Percentiles rank a stretch among this genome's conserved stretches.
phyloP scores from a whole-genome alignment of 1,140 invertebrate species.

The Drosophila sechellia region DNA sequence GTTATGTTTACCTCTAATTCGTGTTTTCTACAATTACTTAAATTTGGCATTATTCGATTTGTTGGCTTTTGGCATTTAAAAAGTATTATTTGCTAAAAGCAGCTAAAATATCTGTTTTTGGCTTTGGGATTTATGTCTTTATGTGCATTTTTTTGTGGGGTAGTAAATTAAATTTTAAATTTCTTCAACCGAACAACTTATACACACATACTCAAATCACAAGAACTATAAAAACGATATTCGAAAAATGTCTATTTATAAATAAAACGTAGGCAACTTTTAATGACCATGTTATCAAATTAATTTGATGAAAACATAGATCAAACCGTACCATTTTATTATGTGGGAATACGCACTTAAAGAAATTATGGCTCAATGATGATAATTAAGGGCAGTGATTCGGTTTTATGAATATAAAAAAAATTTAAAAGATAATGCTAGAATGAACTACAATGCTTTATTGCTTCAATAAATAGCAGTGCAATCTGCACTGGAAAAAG shows the following conservation, averaged over 20 bases:
- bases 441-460: too few relatives aligned
- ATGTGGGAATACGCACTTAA: not conserved
- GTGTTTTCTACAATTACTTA: slow-evolving; percentile 18
- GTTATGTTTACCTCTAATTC: not conserved
- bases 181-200: slow-evolving; percentile 17
- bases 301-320: slow-evolving; percentile 45
- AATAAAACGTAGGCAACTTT: slow-evolving; percentile 14
- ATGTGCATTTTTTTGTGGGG: slow-evolving; percentile 48
- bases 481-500: not conserved
- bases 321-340: slow-evolving; percentile 23
- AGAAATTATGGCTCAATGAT: not conserved
- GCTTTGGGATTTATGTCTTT: slow-evolving; percentile 48
- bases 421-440: too few relatives aligned
- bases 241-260: slow-evolving; percentile 31
- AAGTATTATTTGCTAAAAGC: slow-evolving; percentile 27
- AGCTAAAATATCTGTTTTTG: slow-evolving; percentile 32
- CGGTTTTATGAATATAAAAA: not conserved
- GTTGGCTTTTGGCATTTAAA: slow-evolving; percentile 42
- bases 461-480: too few relatives aligned
- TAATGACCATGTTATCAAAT: slow-evolving; percentile 30
- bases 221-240: slow-evolving; percentile 28
- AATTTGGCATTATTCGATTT: slow-evolving; percentile 48
- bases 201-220: slow-evolving; percentile 9
- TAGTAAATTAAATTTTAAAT: slow-evolving; percentile 54
- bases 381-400: not conserved